Conservation (phyloP, 2,888 invertebrate genomes). For the Mythimna lalbum region DNA sequence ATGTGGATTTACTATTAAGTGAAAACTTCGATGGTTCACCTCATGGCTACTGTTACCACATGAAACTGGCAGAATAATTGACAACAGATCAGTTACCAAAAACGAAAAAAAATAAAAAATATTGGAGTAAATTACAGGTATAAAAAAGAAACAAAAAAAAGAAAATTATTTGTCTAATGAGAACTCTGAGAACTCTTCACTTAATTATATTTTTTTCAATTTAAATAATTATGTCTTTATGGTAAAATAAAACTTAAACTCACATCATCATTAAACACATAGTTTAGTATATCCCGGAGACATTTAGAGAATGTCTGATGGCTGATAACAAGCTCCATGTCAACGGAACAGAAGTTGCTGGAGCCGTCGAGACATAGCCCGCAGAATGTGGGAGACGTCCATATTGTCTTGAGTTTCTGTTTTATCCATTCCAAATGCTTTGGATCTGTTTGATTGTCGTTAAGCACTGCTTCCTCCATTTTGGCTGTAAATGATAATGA, state of each 20-base stretch:
- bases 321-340: slow-evolving; percentile 69
- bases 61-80: no score
- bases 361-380: slow-evolving; percentile 69
- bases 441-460: neutral
- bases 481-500: slow-evolving; percentile 9
- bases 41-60: no score
- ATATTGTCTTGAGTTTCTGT: slow-evolving; percentile 66
- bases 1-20: no score
- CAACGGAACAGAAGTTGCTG: slow-evolving; percentile 64
- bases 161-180: no score
- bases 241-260: slow-evolving; percentile 55
- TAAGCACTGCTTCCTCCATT: slow-evolving; percentile 3
- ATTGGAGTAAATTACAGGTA: no score
- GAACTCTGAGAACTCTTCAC: no score
- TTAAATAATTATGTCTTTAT: no score
- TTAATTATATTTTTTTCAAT: no score
- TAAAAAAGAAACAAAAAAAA: no score
- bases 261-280: slow-evolving; percentile 75
- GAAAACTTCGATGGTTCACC: no score
- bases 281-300: slow-evolving; percentile 70
- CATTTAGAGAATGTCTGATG: slow-evolving; percentile 65
- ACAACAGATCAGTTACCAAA: no score
- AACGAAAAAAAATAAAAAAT: no score
- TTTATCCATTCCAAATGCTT: slow-evolving; percentile 69
- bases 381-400: slow-evolving; percentile 68